These are phyloP conservation scores for Xestoiulus laeticollis DNA, from an alignment of 2,888 invertebrate genomes.

Conservation along the genomic window DNA sequence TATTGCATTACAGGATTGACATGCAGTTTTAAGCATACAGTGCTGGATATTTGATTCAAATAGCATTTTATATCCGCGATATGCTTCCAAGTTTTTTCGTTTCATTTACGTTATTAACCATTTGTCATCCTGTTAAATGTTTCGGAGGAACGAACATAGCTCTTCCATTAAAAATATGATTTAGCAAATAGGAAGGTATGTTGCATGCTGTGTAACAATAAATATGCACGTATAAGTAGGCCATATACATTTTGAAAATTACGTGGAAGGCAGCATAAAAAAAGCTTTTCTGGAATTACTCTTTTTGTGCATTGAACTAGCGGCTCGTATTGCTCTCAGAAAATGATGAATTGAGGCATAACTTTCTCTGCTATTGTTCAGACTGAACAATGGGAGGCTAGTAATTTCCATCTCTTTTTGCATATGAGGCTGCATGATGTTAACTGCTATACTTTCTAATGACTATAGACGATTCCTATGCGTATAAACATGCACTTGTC, in stretches of 20 bases:
- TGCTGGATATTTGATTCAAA: no score
- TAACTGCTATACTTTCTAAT: constrained; percentile 13
- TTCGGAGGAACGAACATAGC: background rate
- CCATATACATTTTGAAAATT: background rate
- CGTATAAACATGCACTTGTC: constrained; percentile 26
- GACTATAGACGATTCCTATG: background rate
- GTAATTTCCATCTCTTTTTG: constrained; percentile 13
- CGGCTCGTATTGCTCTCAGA: background rate
- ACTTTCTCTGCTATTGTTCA: constrained; percentile 5
- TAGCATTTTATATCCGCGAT: no score
- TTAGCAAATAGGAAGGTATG: background rate
- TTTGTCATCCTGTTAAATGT: background rate
- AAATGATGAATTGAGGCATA: constrained; percentile 26
- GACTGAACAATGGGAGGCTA: background rate
- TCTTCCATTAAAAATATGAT: background rate
- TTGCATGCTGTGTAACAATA: background rate
- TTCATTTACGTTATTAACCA: background rate
- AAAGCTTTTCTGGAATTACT: constrained; percentile 26
- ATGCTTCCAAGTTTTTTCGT: background rate
- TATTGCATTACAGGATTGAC: no score
- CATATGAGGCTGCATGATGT: no score
- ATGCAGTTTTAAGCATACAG: no score
- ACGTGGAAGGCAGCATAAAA: background rate
- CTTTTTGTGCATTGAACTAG: background rate
- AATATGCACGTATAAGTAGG: background rate